Base-by-base conservation (phyloP, 2,888 invertebrate species). In the Drosophila robusta region DNA sequence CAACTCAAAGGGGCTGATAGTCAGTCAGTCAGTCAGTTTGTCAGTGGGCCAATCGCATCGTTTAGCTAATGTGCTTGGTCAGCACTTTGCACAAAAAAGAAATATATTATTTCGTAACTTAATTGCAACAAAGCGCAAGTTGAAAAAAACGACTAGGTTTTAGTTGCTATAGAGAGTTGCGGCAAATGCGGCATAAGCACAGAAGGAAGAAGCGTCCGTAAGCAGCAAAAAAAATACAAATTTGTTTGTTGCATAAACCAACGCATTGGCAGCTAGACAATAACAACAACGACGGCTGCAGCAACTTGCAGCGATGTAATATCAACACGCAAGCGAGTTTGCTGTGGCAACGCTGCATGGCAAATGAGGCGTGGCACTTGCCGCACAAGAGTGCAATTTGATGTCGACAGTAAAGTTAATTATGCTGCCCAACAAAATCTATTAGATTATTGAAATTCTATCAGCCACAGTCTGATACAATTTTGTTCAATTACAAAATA, bases 31-130 rank as follows among this genome's bases (percentile, higher is more conserved):
- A 16, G 54, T 44, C 57, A 61, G 38, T 47, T 45, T 51, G 73
- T 54, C 56, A 76, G 52, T 75, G 65, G 60, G 74, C 29, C 76
- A 70, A 22, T 64, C 62, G 45, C 41, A 56, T 60, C 75, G 38
- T 66, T 78, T 56, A 38, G 56, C 61, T 77, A 69, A 67, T 78
- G 75, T 62, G 88, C 86, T 80, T 71, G 65, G 84, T 88, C 89
- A 88, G 89, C 89, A 49, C 54, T 79, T 80, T 82, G 58, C 47
- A 52, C 44, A 63, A 50, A 12, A 4, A 34, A 51, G 22, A 49
- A 34, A 34, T 5, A 18, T 2, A 65, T 54, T 47, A 88, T 83
- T 83, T 83, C 89, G 87, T 88, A 83, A 83, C 60, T 70, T 71
- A 75, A 80, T 83, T 70, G 82, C 86, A 67, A 51, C 63, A 56